Evolutionary conservation across 2,888 invertebrate species (phyloP), one percentile per base, ranked within the genome.

Genomic region (Clistopyga incitator): DNA sequence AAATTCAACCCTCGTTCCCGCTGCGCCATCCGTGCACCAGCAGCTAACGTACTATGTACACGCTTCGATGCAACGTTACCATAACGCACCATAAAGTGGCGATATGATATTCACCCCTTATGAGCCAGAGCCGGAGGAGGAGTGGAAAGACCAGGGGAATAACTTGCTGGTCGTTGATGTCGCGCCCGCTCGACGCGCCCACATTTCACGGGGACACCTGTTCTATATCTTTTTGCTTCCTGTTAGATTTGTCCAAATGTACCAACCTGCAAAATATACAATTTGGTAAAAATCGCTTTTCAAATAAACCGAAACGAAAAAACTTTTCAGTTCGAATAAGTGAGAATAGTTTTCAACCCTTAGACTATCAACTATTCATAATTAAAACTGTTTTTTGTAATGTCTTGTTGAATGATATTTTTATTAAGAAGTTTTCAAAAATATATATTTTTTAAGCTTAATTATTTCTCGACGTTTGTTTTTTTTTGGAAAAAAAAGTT

Each of bases 191-290:
- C 64, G 71, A 82, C 86, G 86, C 89, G 87, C 88, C 89, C 89
- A 89, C 86, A 78, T 88, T 90, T 87, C 78, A 86, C 80, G 79
- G 38, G 87, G 87, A 91, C 92, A 92, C 92, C 92, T 92, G 92
- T 92, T 92, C 87, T 82, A 74, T 64, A 52, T 70, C 23, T 29
- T 50, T 65, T 56, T 15, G 6, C 56, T 23, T 25, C 25, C 4
- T 56, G 10, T 56, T 4, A 56, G 56, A 56, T 56, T 56, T 13
- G 11, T 1, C n/a, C 50, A 15, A 18, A 52, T 6, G 50, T 52
- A 52, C 20, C 45, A 45, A 45, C 15, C 15, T 13, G 45, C 13
- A 45, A 15, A 15, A 2, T 15, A 15, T 45, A 45, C 15, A 45
- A 15, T 13, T 15, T 45, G 0, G 45, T 15, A 3, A 38, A 38